Conservation (phyloP, 2,888 invertebrate species). For the Aethes cnicana region DNA sequence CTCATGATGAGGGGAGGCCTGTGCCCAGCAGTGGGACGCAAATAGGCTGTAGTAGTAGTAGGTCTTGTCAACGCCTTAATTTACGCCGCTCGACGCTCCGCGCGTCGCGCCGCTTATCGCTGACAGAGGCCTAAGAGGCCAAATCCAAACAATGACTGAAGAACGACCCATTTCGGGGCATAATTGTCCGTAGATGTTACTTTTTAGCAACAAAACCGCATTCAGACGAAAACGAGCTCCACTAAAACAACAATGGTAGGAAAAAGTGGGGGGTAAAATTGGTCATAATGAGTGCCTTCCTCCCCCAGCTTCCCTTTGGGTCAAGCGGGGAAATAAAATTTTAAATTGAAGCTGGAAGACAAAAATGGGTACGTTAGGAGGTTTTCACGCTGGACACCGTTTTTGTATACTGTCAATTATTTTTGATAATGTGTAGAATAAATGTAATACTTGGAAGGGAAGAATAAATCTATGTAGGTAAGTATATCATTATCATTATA, state of each 20-base stretch:
- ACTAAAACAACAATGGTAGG: constrained; percentile 58
- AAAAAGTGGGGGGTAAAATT: constrained; percentile 72
- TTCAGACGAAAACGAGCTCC: constrained; percentile 68
- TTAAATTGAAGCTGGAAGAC: constrained; percentile 77
- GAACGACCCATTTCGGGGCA: constrained; percentile 28
- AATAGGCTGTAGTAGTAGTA: no score
- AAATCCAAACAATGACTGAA: constrained; percentile 19
- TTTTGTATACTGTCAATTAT: neutral
- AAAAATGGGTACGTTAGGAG: constrained; percentile 61
- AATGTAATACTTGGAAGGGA: no score
- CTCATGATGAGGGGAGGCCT: no score
- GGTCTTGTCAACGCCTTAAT: no score
- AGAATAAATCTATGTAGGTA: no score
- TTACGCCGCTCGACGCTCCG: no score
- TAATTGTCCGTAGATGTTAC: constrained; percentile 31
- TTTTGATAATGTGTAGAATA: neutral
- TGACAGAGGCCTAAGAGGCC: no score
- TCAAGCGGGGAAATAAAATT: constrained; percentile 75
- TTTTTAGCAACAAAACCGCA: constrained; percentile 29
- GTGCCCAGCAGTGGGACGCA: no score
- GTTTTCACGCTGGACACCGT: constrained; percentile 40
- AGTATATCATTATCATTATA: no score
- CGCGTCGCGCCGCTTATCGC: no score
- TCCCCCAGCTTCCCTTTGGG: constrained; percentile 58
- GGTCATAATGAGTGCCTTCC: constrained; percentile 77